Evolutionary conservation across 2,113 vertebrate genomes (phyloP), one percentile per base, ranked within the genome.

Genomic region (Camelus dromedarius): DNA sequence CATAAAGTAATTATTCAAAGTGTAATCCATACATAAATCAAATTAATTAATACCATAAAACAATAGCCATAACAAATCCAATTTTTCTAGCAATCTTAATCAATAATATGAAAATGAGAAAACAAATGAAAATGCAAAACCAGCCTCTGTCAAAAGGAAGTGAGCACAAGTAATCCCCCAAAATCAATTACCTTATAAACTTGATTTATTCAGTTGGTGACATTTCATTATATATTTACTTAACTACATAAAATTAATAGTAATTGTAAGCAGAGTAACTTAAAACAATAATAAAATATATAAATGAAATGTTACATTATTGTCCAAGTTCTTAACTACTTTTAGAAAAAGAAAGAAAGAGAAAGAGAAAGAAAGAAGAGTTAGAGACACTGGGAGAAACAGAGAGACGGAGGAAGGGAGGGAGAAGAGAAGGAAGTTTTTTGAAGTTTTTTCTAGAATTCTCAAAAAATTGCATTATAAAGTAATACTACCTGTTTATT

Each of bases 81-180:
- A 92, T 95, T 83, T 92, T 88, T 93, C 75, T 52, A 3, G 5
- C 77, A 97, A 72, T 75, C 26, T 56, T 75, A 97, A 98, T 96
- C 94, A 97, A 97, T 98, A 98, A 70, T 28, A 93, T 87, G 96
- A 97, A 98, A 98, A 98, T 81, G 42, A 97, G 96, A 93, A 97
- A 97, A 64, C 11, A 95, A 81, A 96, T 96, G 50, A 97, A 96
- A 98, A 6, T 73, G 93, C 2, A 96, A 97, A 95, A 19, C 24
- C 60, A 97, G 30, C 12, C 46, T 96, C 81, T 62, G 80, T 94
- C 75, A 93, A 97, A 97, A 96, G 0, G 42, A 98, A 86, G 72
- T 82, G 97, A 97, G 14, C 48, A 60, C 22, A 94, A 82, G 80
- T 86, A 96, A 97, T 94, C 67, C 46, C 91, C 91, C 82, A 97